Evolutionary conservation across 2,797 vertebrate genomes (phyloP), one percentile per base, ranked within the genome.

Genomic region (Ptychobarbus kaznakovi): DNA sequence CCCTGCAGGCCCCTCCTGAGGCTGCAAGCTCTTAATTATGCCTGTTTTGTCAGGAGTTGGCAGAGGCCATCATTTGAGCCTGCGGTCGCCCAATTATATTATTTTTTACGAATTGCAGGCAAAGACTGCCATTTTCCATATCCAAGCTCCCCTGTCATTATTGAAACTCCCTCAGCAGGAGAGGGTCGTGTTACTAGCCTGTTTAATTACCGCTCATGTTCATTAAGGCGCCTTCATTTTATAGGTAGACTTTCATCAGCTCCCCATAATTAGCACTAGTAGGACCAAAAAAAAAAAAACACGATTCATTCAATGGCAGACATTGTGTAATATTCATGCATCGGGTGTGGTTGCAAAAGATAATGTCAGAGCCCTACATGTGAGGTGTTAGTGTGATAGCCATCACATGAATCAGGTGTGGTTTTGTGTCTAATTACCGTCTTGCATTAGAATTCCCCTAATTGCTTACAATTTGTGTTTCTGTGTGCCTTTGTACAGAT

Each of bases 81-180:
- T 87, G 81, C 77, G 76, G 89, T 88, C 80, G 88, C 83, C 89
- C 90, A 92, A 91, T 92, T 92, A 91, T 90, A 90, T 88, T 89
- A 35, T 92, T 89, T 92, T 89, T 92, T 86, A 88, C 18, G 81
- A 92, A 93, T 94, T 91, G 90, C 86, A 90, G 66, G 87, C 87
- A 75, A 92, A 91, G 88, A 42, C 87, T 88, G 90, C 91, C 90
- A 74, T 86, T 89, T 89, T 92, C 91, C 85, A 61, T 75, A 86
- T 77, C 66, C 53, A 79, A 7, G 70, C 86, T 46, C 87, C 86
- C 91, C 88, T 89, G 87, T 81, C 80, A 87, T 87, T 89, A 88
- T 75, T 85, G 80, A 85, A 90, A 87, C 63, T 72, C 22, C 49
- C 89, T 91, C 79, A 12, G 35, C 61, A 16, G 69, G 86, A 89